Evolutionary conservation across 1,140 invertebrate species (phyloP), one percentile per base, ranked within the genome.

Genomic region (Batillaria attramentaria): DNA sequence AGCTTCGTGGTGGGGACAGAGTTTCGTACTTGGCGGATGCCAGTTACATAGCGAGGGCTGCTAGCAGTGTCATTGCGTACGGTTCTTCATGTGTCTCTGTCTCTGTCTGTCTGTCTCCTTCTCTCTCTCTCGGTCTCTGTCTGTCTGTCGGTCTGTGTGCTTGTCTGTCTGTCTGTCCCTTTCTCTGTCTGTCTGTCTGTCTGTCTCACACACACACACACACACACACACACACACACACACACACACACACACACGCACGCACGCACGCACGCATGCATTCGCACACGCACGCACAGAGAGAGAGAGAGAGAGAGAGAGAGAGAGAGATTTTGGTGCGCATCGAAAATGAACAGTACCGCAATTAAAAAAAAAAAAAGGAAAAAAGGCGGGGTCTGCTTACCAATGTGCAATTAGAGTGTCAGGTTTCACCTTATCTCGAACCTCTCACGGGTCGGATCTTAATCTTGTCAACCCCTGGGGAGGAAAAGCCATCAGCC

Each of bases 361-460:
- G n/a, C n/a, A n/a, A n/a, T n/a, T n/a, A n/a, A n/a, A n/a, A n/a
- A n/a, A n/a, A n/a, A n/a, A n/a, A n/a, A n/a, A n/a, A n/a, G 2
- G n/a, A 31, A 28, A 42, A 70, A 46, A 13, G 41, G 41, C 10
- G 41, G n/a, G n/a, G 68, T 28, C 41, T 70, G 68, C 68, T 70
- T 70, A 70, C 50, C 68, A 70, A 70, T 46, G 50, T 70, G 68
- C 68, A 70, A 70, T 70, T 70, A 70, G 28, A 31, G 68, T 46
- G 68, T 70, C 68, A 42, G 68, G 50, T 70, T 70, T 46, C 68
- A 46, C 33, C 68, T 70, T 70, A 70, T 70, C 68, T 39, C 68
- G 28, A 10, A 46, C 33, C 39, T 39, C 68, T 46, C 35, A 31
- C 41, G 50, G 68, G 50, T 70, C 68, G 39, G 66, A 69, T 69